Percentiles rank a stretch among this genome's conserved stretches.
phyloP scores from a whole-genome alignment of 2,113 vertebrate genomes.

The Phalacrocorax aristotelis region DNA sequence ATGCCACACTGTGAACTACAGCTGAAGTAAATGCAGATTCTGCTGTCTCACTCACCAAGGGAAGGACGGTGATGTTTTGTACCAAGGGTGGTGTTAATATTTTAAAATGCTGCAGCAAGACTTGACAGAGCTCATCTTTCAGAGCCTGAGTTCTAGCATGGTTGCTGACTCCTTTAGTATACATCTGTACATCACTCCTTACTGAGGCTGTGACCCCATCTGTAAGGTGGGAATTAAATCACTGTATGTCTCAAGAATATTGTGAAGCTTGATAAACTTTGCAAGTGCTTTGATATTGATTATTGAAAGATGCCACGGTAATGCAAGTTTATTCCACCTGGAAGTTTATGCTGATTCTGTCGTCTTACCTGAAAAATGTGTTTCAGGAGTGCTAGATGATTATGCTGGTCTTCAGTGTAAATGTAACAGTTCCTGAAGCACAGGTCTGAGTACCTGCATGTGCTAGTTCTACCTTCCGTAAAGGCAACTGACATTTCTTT shows the following conservation, averaged over 20 bases:
- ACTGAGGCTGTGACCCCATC: background rate
- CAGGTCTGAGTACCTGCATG: background rate
- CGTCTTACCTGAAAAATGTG: background rate
- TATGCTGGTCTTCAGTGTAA: background rate
- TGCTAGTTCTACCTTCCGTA: background rate
- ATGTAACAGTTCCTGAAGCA: background rate
- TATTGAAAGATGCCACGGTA: background rate
- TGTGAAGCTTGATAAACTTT: constrained; percentile 36
- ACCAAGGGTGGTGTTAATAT: background rate
- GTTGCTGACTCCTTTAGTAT: background rate
- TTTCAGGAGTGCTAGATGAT: background rate
- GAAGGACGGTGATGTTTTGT: background rate
- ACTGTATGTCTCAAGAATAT: background rate
- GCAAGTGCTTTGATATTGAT: background rate
- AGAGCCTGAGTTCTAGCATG: background rate
- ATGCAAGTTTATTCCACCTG: background rate
- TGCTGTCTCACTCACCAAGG: background rate
- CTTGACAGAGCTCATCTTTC: constrained; percentile 40
- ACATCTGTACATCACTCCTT: background rate
- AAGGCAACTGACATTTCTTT: background rate
- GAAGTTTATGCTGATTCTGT: background rate
- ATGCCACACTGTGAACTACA: background rate
- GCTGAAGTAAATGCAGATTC: background rate
- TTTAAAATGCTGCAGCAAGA: constrained; percentile 18
- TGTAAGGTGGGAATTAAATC: constrained; percentile 16